Conservation (phyloP, 2,797 vertebrate genomes). For the Molossus molossus region DNA sequence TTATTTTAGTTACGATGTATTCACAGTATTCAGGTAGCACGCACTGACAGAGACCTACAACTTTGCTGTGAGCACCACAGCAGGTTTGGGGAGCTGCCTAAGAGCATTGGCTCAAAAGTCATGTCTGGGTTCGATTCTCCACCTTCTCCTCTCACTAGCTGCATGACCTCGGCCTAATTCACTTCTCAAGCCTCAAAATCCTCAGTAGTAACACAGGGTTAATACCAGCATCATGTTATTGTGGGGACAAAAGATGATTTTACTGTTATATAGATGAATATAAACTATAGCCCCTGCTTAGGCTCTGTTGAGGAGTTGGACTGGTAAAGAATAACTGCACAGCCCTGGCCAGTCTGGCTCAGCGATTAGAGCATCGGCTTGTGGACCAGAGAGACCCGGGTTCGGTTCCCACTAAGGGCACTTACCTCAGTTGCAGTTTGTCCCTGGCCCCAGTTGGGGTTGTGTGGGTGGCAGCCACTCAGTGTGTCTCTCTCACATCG, state of each 20-base stretch:
- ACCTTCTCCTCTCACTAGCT: neutral
- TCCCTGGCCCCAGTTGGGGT: no score
- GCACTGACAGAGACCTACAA: neutral
- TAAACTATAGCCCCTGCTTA: slow-evolving; percentile 10
- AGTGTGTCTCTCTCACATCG: no score
- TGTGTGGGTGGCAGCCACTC: no score
- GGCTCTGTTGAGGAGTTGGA: neutral
- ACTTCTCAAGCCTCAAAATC: slow-evolving; percentile 37
- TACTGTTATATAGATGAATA: neutral
- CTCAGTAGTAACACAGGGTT: neutral
- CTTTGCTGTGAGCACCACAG: neutral
- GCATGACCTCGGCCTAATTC: neutral
- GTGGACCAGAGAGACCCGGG: no score
- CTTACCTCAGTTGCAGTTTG: no score
- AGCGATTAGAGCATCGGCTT: no score
- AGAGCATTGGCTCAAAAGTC: neutral
- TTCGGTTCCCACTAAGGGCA: no score
- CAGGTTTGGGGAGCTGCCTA: neutral
- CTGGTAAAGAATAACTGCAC: neutral
- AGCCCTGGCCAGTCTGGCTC: no score
- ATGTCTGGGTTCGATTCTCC: neutral
- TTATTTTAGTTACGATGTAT: slow-evolving; percentile 30
- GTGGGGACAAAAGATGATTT: neutral
- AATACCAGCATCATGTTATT: neutral
- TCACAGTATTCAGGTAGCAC: neutral